Conservation (phyloP, 2,113 vertebrate genomes). For the Pangasianodon hypophthalmus region DNA sequence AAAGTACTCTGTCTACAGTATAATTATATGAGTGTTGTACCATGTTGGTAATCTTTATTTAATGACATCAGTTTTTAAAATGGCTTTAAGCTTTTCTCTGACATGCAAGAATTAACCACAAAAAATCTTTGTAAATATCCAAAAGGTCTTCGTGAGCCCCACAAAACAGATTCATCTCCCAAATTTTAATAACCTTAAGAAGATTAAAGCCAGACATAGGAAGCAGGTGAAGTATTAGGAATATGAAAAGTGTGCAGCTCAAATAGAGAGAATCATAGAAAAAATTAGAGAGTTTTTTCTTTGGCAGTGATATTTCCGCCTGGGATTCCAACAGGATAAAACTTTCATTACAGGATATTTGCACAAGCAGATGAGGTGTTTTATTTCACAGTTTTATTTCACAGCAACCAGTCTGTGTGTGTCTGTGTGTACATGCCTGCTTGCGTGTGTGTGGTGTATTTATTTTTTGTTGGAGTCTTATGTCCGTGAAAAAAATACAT, state of each 20-base stretch:
- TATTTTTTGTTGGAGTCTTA: neutral
- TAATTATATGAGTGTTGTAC: neutral
- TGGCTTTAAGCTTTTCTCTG: neutral
- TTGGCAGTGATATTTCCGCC: slow-evolving; percentile 7
- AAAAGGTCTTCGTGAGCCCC: neutral
- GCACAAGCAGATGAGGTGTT: slow-evolving; percentile 33
- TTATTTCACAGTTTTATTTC: slow-evolving; percentile 26
- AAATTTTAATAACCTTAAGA: slow-evolving; percentile 19
- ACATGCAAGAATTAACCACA: neutral
- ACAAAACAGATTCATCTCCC: neutral
- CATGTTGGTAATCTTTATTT: neutral
- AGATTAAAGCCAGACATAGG: slow-evolving; percentile 11
- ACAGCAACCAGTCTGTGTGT: neutral
- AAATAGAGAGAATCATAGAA: neutral
- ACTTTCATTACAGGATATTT: slow-evolving; percentile 40
- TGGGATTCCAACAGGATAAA: slow-evolving; percentile 34
- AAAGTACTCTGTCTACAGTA: neutral
- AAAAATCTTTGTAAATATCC: neutral
- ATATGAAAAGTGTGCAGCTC: slow-evolving; percentile 20
- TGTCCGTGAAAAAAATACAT: neutral
- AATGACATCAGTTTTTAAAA: neutral
- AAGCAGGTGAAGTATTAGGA: slow-evolving; percentile 15
- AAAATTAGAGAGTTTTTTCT: neutral
- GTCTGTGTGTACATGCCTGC: neutral
- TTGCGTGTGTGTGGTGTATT: neutral